Percentiles rank a stretch among this genome's conserved stretches.
phyloP scores from a whole-genome alignment of 2,888 invertebrate genomes.

The Leptopilina syphax region DNA sequence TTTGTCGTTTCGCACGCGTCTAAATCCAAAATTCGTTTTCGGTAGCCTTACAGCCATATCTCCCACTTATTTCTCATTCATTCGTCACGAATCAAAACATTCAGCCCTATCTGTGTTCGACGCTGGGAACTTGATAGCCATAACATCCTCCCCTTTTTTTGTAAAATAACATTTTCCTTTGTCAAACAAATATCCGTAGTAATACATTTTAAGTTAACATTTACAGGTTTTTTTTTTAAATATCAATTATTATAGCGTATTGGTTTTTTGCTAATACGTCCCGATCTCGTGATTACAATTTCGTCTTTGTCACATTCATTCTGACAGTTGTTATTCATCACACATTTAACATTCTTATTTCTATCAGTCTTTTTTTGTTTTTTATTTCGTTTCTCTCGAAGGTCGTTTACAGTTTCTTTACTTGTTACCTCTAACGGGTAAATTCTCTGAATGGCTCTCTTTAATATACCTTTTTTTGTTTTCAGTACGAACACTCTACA shows the following conservation, averaged over 20 bases:
- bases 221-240: too few relatives aligned
- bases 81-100: too few relatives aligned
- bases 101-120: too few relatives aligned
- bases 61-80: too few relatives aligned
- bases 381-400: not conserved
- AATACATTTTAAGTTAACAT: too few relatives aligned
- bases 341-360: slow-evolving; percentile 1
- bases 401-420: not conserved
- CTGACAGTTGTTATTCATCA: not conserved
- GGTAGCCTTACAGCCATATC: too few relatives aligned
- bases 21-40: too few relatives aligned
- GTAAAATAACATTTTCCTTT: too few relatives aligned
- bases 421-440: not conserved
- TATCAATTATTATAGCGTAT: not conserved
- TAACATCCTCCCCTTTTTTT: too few relatives aligned
- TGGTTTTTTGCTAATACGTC: not conserved
- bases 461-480: not conserved
- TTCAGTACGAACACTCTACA: not conserved
- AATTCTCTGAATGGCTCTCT: not conserved
- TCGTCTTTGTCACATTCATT: not conserved
- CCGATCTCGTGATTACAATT: not conserved
- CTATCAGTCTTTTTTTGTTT: not conserved
- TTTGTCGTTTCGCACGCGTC: too few relatives aligned
- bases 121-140: too few relatives aligned
- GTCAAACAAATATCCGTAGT: too few relatives aligned